Conservation (phyloP, 1,140 invertebrate species). For the Hormaphis cornu region DNA sequence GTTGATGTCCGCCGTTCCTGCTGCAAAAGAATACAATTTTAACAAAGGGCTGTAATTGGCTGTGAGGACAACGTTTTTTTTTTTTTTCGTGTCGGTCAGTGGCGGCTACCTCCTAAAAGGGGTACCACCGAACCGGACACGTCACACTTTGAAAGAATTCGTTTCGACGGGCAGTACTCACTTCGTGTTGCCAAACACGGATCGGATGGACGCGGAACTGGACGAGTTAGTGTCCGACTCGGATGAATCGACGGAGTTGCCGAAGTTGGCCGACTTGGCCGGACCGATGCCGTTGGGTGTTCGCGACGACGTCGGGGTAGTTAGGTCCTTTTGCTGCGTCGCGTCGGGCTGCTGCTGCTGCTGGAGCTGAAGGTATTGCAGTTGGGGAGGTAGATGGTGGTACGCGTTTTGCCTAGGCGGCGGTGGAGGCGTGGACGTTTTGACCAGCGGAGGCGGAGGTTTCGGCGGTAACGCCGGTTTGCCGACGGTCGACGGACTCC, state of each 20-base stretch:
- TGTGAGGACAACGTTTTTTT: no score
- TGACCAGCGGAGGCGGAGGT: slow-evolving; percentile 48
- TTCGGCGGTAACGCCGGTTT: slow-evolving; percentile 66
- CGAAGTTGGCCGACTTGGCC: background rate
- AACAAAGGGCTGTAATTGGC: no score
- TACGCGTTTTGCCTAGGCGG: slow-evolving; percentile 46
- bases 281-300: slow-evolving; percentile 6
- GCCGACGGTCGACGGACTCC: slow-evolving; percentile 37
- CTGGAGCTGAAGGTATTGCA: background rate
- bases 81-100: no score
- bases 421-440: slow-evolving; percentile 41
- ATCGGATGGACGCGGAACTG: slow-evolving; percentile 11
- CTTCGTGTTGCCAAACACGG: background rate
- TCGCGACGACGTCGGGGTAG: background rate
- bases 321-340: background rate
- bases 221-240: slow-evolving; percentile 22
- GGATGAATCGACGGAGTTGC: slow-evolving; percentile 5
- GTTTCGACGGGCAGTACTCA: background rate
- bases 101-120: no score
- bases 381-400: slow-evolving; percentile 8
- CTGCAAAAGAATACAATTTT: background rate
- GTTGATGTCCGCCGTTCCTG: background rate
- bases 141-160: background rate
- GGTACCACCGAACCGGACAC: no score
- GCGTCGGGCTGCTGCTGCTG: background rate